Base-by-base conservation (phyloP, 30 jellyfish, hydroid and myxozoan genomes). In the Rhopilema esculentum region DNA sequence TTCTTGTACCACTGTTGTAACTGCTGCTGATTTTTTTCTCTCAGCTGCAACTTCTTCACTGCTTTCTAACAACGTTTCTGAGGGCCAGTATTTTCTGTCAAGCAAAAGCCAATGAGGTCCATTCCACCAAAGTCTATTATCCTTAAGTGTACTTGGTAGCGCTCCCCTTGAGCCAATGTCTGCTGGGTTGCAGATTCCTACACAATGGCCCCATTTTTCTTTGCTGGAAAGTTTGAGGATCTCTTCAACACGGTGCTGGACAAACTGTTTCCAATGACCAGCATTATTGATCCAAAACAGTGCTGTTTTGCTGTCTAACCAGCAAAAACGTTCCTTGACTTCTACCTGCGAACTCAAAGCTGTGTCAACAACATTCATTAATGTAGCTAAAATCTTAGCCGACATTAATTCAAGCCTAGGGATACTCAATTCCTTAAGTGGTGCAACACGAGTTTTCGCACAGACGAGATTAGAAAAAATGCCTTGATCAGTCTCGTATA, bases 281-380 rank as follows among this genome's bases (percentile, higher is more conserved):
- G 50, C 57, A n/a, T 62, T 33, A 25, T 79, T 23, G n/a, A 79
- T 79, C 89, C 79, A 79, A 63, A 23, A 50, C 0, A 79, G 89
- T 20, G 89, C 89, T 9, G 89, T 79, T 32, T 79, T 79, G 84
- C 89, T 79, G 49, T 79, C 89, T n/a, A 79, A 63, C 89, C 89
- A 79, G n/a, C n/a, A n/a, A n/a, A n/a, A n/a, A n/a, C n/a, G n/a
- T n/a, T n/a, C n/a, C n/a, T n/a, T n/a, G 49, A 79, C 52, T 12
- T 53, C 30, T 24, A 79, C 52, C 52, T 79, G 79, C 27, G 52
- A 22, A 51, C 65, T 27, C 15, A 79, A 33, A 12, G 89, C 80
- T 19, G 50, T 32, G 30, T 12, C 17, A 48, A 79, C 89, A 8
- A 8, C 52, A 49, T 53, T 62, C 83, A 79, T 62, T 51, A 79